Evolutionary conservation across 2,797 vertebrate genomes (phyloP).

Genomic region (Cryptoprocta ferox): DNA sequence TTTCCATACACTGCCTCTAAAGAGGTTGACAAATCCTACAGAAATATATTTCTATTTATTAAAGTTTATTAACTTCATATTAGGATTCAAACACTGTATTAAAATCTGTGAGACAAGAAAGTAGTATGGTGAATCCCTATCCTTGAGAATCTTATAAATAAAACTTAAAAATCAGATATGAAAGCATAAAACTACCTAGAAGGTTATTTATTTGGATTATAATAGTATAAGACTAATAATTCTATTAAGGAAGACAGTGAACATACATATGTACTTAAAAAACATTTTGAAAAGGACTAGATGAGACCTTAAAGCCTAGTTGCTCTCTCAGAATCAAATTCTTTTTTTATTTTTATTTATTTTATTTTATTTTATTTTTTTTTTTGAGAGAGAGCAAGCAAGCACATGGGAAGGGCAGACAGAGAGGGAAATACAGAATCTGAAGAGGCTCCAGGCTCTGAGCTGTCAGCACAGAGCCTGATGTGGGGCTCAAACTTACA

Average conservation of each 20-base stretch:
- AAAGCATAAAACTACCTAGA: constrained; percentile 27
- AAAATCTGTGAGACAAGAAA: background rate
- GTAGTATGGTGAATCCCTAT: background rate
- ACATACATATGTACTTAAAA: background rate
- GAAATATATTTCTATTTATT: constrained; percentile 50
- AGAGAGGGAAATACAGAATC: no score
- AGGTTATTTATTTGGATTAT: background rate
- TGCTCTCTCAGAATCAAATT: background rate
- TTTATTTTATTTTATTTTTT: no score
- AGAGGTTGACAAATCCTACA: constrained; percentile 80
- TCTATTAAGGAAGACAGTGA: constrained; percentile 23
- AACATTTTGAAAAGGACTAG: background rate
- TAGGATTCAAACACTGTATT: constrained; percentile 26
- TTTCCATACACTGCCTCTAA: constrained; percentile 80
- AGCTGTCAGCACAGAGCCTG: no score
- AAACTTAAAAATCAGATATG: constrained; percentile 21
- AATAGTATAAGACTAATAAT: background rate
- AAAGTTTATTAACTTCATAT: constrained; percentile 20
- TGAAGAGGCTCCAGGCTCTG: no score
- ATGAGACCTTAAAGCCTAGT: background rate
- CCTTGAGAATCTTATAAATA: constrained; percentile 33
- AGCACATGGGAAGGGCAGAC: no score
- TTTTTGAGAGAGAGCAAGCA: no score
- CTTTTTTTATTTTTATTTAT: no score
- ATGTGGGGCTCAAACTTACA: no score